These are phyloP conservation scores for Drosophila multiciliata DNA, from an alignment of 2,888 invertebrate species.

Conservation along the genomic window DNA sequence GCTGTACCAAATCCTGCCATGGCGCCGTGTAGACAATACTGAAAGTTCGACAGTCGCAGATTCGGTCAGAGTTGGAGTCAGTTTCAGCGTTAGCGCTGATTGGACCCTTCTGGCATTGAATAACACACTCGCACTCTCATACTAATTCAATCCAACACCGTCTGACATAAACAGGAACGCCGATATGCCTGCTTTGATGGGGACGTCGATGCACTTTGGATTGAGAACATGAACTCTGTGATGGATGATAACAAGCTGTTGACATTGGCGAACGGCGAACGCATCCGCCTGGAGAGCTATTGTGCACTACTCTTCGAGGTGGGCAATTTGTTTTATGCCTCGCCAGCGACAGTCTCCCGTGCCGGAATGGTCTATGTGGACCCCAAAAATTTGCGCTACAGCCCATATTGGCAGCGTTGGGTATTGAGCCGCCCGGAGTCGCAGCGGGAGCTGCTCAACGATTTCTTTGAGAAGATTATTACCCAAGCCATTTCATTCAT, in stretches of 20 bases:
- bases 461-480: constrained; percentile 91
- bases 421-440: constrained; percentile 86
- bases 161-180: constrained; percentile 86
- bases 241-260: constrained; percentile 97
- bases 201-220: constrained; percentile 97
- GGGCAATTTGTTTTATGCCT: constrained; percentile 94
- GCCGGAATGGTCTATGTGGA: constrained; percentile 98
- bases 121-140: constrained; percentile 80
- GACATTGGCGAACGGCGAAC: constrained; percentile 95
- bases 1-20: constrained; percentile 4
- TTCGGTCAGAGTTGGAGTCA: constrained; percentile 1
- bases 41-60: background rate
- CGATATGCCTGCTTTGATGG: constrained; percentile 96
- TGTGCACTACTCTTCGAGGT: constrained; percentile 95
- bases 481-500: constrained; percentile 89
- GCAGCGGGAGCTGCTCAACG: constrained; percentile 85
- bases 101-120: constrained; percentile 48
- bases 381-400: constrained; percentile 94
- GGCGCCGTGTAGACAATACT: background rate
- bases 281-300: constrained; percentile 92
- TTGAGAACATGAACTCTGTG: constrained; percentile 98
- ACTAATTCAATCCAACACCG: constrained; percentile 72
- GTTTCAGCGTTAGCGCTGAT: constrained; percentile 5
- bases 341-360: constrained; percentile 96
- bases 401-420: constrained; percentile 96